phyloP scores from a whole-genome alignment of 1,140 invertebrate genomes.

The Ridgeia piscesae region DNA sequence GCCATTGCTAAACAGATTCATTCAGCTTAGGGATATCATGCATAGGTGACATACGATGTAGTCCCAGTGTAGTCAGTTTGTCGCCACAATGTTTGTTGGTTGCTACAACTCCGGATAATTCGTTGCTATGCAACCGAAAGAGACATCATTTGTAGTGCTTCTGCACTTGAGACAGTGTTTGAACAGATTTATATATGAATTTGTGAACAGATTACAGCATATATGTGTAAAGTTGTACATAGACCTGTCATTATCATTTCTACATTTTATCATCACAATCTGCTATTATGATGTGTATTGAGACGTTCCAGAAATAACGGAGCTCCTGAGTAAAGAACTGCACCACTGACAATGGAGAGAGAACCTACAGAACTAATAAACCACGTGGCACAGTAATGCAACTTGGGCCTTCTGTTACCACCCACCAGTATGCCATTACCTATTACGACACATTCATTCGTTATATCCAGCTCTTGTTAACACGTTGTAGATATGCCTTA shows the following conservation, averaged over 20 bases:
- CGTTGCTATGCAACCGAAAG: neutral
- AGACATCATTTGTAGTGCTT: neutral
- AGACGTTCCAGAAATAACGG: neutral
- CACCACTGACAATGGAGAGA: neutral
- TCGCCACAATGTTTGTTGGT: neutral
- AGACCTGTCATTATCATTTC: neutral
- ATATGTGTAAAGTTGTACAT: neutral
- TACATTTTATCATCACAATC: constrained; percentile 1
- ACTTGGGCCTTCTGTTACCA: too few relatives aligned
- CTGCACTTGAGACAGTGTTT: neutral
- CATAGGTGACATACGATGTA: neutral
- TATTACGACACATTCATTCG: too few relatives aligned
- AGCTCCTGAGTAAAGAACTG: neutral
- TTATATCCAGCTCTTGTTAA: too few relatives aligned
- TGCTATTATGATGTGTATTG: neutral
- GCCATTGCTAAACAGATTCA: neutral
- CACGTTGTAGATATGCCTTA: too few relatives aligned
- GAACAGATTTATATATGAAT: neutral
- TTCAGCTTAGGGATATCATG: neutral
- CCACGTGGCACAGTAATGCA: too few relatives aligned
- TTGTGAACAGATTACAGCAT: neutral
- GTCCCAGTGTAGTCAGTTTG: neutral
- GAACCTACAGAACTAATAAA: too few relatives aligned
- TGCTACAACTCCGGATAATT: neutral
- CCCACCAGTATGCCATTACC: too few relatives aligned